Percentiles rank a stretch among this genome's conserved stretches.
Conservation (phyloP, 2,113 vertebrate species). For the Pterocles gutturalis region DNA sequence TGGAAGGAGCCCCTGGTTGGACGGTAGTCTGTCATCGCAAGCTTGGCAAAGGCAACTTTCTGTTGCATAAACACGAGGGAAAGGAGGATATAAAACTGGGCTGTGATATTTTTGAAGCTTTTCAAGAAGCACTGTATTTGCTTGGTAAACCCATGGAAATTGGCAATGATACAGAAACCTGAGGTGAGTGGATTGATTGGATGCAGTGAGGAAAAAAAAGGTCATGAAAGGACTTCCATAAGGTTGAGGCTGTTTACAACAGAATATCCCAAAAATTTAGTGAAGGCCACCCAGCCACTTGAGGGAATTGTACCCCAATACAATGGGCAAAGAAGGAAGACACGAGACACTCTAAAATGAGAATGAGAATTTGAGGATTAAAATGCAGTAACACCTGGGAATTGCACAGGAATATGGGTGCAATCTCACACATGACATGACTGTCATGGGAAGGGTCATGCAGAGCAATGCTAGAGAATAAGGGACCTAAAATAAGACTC, state of each 20-base stretch:
- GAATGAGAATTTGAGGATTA: background rate
- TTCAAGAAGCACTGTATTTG: background rate
- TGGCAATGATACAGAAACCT: background rate
- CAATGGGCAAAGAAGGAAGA: background rate
- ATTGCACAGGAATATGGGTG: background rate
- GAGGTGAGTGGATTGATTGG: background rate
- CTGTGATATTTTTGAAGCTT: background rate
- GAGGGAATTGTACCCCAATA: background rate
- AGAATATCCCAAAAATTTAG: background rate
- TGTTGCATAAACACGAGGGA: background rate
- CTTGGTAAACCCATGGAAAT: background rate
- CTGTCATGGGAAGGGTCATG: background rate
- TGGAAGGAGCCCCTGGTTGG: background rate
- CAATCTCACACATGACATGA: background rate
- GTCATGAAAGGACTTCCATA: background rate
- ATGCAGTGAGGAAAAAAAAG: background rate
- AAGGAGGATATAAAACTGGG: background rate
- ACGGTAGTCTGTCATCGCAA: fast-evolving
- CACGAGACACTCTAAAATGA: background rate
- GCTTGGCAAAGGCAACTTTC: background rate
- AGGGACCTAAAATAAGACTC: background rate
- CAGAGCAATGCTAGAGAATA: background rate
- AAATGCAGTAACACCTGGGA: background rate
- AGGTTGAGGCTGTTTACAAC: background rate
- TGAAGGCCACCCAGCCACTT: background rate